A percentile compares a stretch with the other conserved stretches of the same genome.
phyloP scores from a whole-genome alignment of 2,797 vertebrate species.

The Sylvilagus floridanus region DNA sequence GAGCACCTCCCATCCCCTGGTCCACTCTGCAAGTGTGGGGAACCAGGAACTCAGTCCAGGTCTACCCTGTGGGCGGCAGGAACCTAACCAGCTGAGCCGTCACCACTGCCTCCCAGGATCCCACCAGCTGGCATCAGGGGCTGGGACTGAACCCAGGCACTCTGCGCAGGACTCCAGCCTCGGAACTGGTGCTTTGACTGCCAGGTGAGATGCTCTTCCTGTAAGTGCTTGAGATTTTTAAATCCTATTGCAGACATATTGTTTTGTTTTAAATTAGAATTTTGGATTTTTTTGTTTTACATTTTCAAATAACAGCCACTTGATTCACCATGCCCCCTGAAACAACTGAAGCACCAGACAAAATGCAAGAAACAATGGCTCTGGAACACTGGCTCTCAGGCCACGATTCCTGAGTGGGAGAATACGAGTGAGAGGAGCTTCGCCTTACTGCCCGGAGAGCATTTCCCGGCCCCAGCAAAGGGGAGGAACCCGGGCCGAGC shows the following conservation, averaged over 20 bases:
- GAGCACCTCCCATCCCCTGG: too few species aligned
- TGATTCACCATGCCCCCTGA: neutral
- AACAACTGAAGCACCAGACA: neutral
- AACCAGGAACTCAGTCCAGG: too few species aligned
- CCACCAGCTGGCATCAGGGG: too few species aligned
- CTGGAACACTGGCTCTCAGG: neutral
- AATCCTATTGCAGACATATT: neutral
- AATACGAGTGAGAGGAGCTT: neutral
- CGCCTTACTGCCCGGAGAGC: neutral
- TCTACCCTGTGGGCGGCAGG: too few species aligned
- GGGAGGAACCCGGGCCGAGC: neutral
- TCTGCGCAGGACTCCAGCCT: too few species aligned
- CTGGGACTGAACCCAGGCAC: too few species aligned
- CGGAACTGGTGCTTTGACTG: too few species aligned
- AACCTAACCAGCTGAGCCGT: too few species aligned
- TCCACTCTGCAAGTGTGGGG: too few species aligned
- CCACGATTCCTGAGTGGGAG: neutral
- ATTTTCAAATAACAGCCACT: neutral
- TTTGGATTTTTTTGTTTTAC: neutral
- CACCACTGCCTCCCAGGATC: too few species aligned
- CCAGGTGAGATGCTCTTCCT: too few species aligned
- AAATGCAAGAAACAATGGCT: neutral
- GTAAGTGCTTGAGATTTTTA: neutral
- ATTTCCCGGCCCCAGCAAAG: neutral
- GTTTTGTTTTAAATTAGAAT: constrained; percentile 22